Conservation (phyloP, 2,113 vertebrate species). For the Hucho hucho region DNA sequence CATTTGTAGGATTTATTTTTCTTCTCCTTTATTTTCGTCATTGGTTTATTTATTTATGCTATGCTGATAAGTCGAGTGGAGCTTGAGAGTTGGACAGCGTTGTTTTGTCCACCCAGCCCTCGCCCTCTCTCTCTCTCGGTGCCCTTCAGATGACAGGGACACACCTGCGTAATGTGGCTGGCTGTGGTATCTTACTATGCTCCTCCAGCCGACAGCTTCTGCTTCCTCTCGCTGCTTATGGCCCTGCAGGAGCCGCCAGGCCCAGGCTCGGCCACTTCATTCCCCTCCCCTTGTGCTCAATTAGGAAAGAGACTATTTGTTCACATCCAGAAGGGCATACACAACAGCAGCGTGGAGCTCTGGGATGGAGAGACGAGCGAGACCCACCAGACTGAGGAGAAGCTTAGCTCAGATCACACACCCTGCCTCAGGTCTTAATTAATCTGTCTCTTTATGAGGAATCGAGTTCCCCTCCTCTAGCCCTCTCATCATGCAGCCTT, state of each 20-base stretch:
- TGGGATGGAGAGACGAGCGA: neutral
- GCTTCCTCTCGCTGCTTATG: slow-evolving; percentile 23
- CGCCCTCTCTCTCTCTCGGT: neutral
- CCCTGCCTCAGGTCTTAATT: slow-evolving; percentile 22
- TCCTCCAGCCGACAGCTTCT: slow-evolving; percentile 19
- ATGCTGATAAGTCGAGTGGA: slow-evolving; percentile 40
- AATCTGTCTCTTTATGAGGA: neutral
- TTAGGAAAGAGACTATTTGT: slow-evolving; percentile 29
- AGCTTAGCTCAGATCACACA: neutral
- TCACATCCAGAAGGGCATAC: slow-evolving; percentile 14
- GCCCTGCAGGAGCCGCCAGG: slow-evolving; percentile 12
- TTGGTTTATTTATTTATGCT: slow-evolving; percentile 11
- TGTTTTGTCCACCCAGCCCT: neutral
- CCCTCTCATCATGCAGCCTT: neutral
- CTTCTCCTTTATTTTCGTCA: slow-evolving; percentile 38
- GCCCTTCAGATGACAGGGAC: slow-evolving; percentile 60
- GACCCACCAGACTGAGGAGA: neutral
- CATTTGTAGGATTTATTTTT: neutral
- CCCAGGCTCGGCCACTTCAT: neutral
- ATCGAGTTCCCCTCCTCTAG: neutral
- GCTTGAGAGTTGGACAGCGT: slow-evolving; percentile 15
- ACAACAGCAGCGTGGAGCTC: slow-evolving; percentile 13
- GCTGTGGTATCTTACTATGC: slow-evolving; percentile 50
- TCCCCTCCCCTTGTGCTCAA: slow-evolving; percentile 19
- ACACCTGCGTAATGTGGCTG: slow-evolving; percentile 52